Evolutionary conservation across 2,888 invertebrate genomes (phyloP), one percentile per base, ranked within the genome.

Genomic region (Lasiommata megera): DNA sequence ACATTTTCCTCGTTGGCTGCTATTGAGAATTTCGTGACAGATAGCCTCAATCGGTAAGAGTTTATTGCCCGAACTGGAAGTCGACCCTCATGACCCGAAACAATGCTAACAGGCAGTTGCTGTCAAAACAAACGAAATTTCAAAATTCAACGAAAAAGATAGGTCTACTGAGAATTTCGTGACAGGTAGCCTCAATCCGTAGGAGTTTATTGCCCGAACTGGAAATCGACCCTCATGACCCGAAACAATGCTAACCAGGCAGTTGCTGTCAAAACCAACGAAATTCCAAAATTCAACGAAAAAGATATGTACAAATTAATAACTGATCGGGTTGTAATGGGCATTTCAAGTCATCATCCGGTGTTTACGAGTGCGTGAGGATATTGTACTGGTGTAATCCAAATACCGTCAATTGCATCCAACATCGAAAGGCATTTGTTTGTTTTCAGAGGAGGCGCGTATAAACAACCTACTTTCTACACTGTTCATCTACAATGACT

Each of bases 341-440:
- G 40, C 44, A 46, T 54, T 53, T 38, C 51, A 46, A 28, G 54
- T 46, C 55, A 69, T 71, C 79, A 79, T 84, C 84, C 83, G 83
- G 79, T 84, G 85, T 84, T 86, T 84, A 84, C 80, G 73, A 23
- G 23, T 70, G 73, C 75, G 71, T 74, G 72, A 76, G 73, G 72
- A 79, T 74, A 76, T 73, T 76, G 76, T 72, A 66, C 68, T 64
- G 70, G 69, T 72, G 48, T 56, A 80, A 73, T 70, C 73, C 81
- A 83, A 85, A 84, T 83, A 84, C 68, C 52, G 79, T 77, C 73
- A 78, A 77, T 71, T 66, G 65, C 65, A 69, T 70, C 71, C 69
- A 73, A 77, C 74, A 76, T 72, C 67, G 68, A 69, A 74, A 76
- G 78, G 84, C 79, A 85, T 86, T 82, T 80, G 84, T 82, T 84